Conservation (phyloP, 2,797 vertebrate species). For the Denticeps clupeoides region DNA sequence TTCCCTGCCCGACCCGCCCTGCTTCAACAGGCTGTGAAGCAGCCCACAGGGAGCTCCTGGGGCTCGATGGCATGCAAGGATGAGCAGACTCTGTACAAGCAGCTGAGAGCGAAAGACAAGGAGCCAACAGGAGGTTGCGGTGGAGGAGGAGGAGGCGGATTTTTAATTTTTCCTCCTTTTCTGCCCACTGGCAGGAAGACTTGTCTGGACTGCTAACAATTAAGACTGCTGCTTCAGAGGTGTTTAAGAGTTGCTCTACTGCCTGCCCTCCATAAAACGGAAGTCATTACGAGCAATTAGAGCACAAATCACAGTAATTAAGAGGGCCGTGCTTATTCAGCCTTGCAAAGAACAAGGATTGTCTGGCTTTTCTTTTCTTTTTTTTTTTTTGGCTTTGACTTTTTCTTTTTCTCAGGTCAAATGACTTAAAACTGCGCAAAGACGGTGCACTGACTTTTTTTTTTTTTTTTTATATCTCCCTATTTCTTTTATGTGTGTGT, state of each 20-base stretch:
- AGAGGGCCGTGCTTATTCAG: neutral
- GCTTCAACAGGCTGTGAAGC: constrained; percentile 50
- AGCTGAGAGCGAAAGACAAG: constrained; percentile 16
- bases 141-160: constrained; percentile 15
- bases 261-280: constrained; percentile 49
- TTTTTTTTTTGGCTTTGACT: no score
- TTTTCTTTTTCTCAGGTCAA: no score
- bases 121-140: constrained; percentile 9
- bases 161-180: neutral
- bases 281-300: constrained; percentile 57
- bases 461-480: neutral
- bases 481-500: neutral
- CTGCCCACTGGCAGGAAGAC: constrained; percentile 19
- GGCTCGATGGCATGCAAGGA: constrained; percentile 42
- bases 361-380: neutral
- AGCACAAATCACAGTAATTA: constrained; percentile 35
- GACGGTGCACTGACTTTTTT: no score
- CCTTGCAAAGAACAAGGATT: neutral
- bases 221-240: constrained; percentile 42
- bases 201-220: constrained; percentile 38
- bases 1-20: constrained; percentile 26
- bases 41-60: constrained; percentile 49
- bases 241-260: constrained; percentile 48
- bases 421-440: no score
- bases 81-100: constrained; percentile 44